Base-by-base conservation (phyloP, 37 sponge, comb jelly and placozoan species). In the Hexactinellida sp. region DNA sequence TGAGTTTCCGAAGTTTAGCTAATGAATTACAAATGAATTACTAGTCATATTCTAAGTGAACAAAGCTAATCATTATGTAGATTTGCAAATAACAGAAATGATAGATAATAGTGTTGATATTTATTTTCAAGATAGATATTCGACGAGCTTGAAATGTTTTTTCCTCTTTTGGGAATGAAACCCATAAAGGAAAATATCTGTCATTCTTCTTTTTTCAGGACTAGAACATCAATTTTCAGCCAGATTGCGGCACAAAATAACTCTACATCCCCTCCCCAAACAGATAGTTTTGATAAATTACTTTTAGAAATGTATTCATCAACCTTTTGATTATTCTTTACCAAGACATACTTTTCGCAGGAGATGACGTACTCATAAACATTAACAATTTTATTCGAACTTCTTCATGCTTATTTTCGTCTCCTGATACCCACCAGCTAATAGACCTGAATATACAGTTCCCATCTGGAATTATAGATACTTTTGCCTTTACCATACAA, bases 381-480 rank as follows among this genome's bases (percentile, higher is more conserved):
- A 7, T 7, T 63, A 63, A 10, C 13, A 63, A 63, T 63, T 63
- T 63, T 28, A 21, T n/a, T 23, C 76, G 1, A n/a, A 63, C 76
- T 63, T 32, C 19, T 28, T 63, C 76, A 63, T 63, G 76, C 3
- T 32, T 28, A 63, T 63, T 28, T 63, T 63, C 76, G 34, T 63
- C 34, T 63, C 32, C 76, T 63, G 76, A 63, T n/a, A 63, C 3
- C 76, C 76, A 28, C 76, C 76, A 63, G 13, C 32, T 28, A n/a
- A 63, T 5, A 32, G 76, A 7, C 76, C 76, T 63, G 76, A 63
- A 63, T 25, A 63, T 7, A 23, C 32, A 63, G 76, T 63, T 63
- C 13, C 76, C 76, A 63, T 63, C 76, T 63, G 76, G 32, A 63
- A 63, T 63, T n/a, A 63, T 63, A 21, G 76, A n/a, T 25, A 63